These are phyloP conservation scores for Zaprionus tsacasi DNA, from an alignment of 1,140 invertebrate genomes.

Conservation along the genomic window DNA sequence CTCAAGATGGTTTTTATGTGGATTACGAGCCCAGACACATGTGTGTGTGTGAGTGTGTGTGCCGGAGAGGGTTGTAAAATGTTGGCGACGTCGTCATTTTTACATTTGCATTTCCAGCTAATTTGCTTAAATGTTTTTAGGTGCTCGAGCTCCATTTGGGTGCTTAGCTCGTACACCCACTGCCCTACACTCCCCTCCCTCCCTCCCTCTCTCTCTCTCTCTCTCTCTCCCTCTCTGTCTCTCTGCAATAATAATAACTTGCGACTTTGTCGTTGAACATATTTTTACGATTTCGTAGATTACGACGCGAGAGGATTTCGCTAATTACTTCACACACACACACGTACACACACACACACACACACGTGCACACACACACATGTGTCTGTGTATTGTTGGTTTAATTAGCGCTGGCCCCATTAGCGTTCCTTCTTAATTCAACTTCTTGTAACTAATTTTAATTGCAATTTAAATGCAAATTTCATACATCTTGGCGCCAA, in stretches of 20 bases:
- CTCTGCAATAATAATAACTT: slow-evolving; percentile 77
- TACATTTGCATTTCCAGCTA: slow-evolving; percentile 82
- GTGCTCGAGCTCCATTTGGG: slow-evolving; percentile 40
- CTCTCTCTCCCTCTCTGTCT: slow-evolving; percentile 4
- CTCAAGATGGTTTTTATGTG: slow-evolving; percentile 80
- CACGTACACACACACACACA: neutral
- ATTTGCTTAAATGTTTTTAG: slow-evolving; percentile 83
- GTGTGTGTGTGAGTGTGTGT: slow-evolving; percentile 23
- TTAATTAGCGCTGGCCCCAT: slow-evolving; percentile 72
- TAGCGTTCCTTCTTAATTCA: slow-evolving; percentile 67
- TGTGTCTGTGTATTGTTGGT: slow-evolving; percentile 32
- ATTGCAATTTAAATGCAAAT: slow-evolving; percentile 69
- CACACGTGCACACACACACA: neutral
- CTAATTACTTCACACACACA: slow-evolving; percentile 69
- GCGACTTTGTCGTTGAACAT: slow-evolving; percentile 68
- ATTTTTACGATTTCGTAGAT: slow-evolving; percentile 78
- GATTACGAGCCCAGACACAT: slow-evolving; percentile 55
- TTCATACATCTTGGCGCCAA: slow-evolving; percentile 12
- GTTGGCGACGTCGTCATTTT: slow-evolving; percentile 75
- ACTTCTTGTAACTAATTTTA: slow-evolving; percentile 61
- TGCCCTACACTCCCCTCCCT: slow-evolving; percentile 2
- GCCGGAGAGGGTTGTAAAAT: slow-evolving; percentile 70
- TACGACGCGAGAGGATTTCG: slow-evolving; percentile 69
- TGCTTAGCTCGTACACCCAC: neutral
- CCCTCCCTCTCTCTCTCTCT: neutral